phyloP scores from a whole-genome alignment of 2,113 vertebrate species.

The Sylvia atricapilla region DNA sequence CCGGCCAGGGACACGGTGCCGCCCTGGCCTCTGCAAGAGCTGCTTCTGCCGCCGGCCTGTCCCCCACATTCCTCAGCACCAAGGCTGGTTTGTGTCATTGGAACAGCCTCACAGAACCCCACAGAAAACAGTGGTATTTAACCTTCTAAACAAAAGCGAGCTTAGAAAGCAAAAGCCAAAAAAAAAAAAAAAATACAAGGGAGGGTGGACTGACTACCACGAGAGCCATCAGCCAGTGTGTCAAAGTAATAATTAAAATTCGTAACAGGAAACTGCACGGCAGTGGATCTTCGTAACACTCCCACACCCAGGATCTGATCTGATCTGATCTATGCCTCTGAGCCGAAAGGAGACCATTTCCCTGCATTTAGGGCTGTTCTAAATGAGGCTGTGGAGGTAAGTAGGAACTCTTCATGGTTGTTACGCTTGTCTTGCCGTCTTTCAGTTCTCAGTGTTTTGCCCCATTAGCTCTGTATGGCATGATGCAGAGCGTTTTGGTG shows the following conservation, averaged over 20 bases:
- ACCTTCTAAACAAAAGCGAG: neutral
- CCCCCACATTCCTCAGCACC: neutral
- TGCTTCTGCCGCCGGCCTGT: neutral
- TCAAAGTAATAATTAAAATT: neutral
- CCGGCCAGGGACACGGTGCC: fast-evolving
- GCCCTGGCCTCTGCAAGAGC: neutral
- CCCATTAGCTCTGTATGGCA: neutral
- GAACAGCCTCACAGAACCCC: neutral
- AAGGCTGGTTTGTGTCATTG: neutral
- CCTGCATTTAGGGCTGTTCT: neutral
- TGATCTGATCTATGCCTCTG: neutral
- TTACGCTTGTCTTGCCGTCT: neutral
- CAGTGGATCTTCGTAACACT: neutral
- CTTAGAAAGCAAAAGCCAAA: neutral
- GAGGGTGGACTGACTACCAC: neutral
- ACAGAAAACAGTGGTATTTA: fast-evolving
- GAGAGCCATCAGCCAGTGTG: neutral
- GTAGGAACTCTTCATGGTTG: neutral
- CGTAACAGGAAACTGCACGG: neutral
- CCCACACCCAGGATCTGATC: neutral
- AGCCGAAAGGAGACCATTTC: neutral
- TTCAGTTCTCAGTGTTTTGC: neutral
- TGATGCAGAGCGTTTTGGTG: neutral
- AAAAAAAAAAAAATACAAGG: neutral
- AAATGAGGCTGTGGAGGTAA: neutral